Conservation (phyloP, 2,113 vertebrate genomes). For the Erythrolamprus reginae region DNA sequence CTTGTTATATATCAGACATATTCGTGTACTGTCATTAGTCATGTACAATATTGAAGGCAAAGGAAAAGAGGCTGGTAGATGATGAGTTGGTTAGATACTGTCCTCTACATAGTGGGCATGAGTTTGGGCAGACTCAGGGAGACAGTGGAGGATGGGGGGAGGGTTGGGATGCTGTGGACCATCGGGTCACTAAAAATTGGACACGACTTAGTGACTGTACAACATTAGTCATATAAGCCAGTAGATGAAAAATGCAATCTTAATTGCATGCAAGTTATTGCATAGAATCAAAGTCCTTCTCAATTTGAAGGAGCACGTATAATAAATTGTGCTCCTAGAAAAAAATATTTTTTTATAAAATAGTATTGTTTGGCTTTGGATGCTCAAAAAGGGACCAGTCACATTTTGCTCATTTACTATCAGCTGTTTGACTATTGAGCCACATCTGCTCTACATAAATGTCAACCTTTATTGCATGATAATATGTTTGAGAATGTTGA, state of each 20-base stretch:
- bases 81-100: not conserved
- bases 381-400: not conserved
- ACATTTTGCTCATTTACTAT: not conserved
- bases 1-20: not conserved
- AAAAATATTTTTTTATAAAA: not conserved
- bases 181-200: not conserved
- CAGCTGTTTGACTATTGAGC: not conserved
- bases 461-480: not conserved
- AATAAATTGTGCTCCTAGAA: not conserved
- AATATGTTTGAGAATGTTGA: not conserved
- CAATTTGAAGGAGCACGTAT: not conserved
- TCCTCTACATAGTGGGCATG: not conserved
- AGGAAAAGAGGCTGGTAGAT: not conserved
- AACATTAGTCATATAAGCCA: not conserved
- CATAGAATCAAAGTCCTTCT: not conserved
- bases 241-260: not conserved
- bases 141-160: too few species aligned
- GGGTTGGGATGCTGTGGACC: not conserved
- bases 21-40: not conserved
- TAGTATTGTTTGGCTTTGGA: not conserved
- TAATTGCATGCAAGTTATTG: not conserved
- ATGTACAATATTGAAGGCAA: not conserved
- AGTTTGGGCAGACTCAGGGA: too few species aligned
- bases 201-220: not conserved
- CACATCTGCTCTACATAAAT: not conserved